A percentile compares a stretch with the other conserved stretches of the same genome.
Conservation (phyloP, 1,140 invertebrate species). For the Drosophila ficusphila region DNA sequence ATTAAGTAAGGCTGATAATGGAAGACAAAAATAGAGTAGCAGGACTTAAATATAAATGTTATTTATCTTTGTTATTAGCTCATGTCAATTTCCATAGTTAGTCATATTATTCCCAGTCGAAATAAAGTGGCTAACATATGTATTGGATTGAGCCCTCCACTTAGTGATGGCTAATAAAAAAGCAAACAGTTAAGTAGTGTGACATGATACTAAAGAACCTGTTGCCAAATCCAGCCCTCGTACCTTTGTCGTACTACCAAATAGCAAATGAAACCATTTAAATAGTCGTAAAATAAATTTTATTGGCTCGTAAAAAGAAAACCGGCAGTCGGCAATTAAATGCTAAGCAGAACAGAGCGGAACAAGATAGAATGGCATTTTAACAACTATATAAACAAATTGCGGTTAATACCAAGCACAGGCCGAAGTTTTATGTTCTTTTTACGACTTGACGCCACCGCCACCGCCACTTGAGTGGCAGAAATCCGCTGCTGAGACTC, state of each 20-base stretch:
- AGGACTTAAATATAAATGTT: too few species aligned
- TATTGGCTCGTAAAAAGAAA: constrained; percentile 78
- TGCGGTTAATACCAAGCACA: constrained; percentile 74
- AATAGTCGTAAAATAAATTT: constrained; percentile 82
- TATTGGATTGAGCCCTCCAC: constrained; percentile 2
- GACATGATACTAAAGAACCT: constrained; percentile 39
- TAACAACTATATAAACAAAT: constrained; percentile 83
- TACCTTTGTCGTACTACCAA: constrained; percentile 1
- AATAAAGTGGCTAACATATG: background rate
- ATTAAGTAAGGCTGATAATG: too few species aligned
- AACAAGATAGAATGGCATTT: constrained; percentile 78
- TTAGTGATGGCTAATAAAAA: constrained; percentile 22
- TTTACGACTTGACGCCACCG: constrained; percentile 84
- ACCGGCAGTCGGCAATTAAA: constrained; percentile 71
- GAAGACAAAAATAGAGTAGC: too few species aligned
- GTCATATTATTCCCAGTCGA: too few species aligned
- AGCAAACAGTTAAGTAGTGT: constrained; percentile 18
- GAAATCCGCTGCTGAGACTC: constrained; percentile 11
- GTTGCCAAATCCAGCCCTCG: constrained; percentile 43
- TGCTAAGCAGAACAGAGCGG: constrained; percentile 62
- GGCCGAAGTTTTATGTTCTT: constrained; percentile 73
- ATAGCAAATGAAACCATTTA: constrained; percentile 71
- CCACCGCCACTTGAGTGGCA: constrained; percentile 69
- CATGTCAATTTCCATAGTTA: too few species aligned
- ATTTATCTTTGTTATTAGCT: too few species aligned